phyloP scores from a whole-genome alignment of 2,888 invertebrate genomes.

The Theretra japonica region DNA sequence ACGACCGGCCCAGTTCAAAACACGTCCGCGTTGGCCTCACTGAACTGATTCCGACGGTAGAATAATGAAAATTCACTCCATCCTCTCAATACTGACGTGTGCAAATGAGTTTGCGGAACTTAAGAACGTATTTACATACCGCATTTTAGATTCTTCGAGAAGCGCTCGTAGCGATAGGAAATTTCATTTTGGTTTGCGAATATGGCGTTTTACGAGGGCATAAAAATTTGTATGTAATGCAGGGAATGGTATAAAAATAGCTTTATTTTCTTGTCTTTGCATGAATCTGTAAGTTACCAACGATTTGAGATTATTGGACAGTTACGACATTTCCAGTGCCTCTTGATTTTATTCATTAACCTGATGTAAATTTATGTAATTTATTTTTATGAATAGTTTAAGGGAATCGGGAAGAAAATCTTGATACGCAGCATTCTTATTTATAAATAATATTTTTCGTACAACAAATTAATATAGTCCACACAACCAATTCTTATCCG shows the following conservation, averaged over 20 bases:
- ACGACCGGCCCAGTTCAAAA: conserved; percentile 40
- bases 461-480: no score
- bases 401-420: no score
- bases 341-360: no score
- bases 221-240: neutral
- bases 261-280: neutral
- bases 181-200: conserved; percentile 2
- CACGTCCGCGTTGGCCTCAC: conserved; percentile 34
- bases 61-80: conserved; percentile 33
- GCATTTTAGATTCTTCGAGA: neutral
- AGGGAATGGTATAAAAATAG: neutral
- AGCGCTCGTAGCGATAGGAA: neutral
- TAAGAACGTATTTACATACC: conserved; percentile 12
- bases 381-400: no score
- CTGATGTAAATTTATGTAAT: no score
- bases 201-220: neutral
- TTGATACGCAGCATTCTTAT: no score
- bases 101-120: conserved; percentile 14
- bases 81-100: conserved; percentile 13
- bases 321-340: no score
- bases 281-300: neutral
- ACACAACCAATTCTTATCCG: neutral
- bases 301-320: no score
- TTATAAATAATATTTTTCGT: no score
- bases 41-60: conserved; percentile 37